Conservation (phyloP, 1,140 invertebrate species). For the Laodelphax striatellus region DNA sequence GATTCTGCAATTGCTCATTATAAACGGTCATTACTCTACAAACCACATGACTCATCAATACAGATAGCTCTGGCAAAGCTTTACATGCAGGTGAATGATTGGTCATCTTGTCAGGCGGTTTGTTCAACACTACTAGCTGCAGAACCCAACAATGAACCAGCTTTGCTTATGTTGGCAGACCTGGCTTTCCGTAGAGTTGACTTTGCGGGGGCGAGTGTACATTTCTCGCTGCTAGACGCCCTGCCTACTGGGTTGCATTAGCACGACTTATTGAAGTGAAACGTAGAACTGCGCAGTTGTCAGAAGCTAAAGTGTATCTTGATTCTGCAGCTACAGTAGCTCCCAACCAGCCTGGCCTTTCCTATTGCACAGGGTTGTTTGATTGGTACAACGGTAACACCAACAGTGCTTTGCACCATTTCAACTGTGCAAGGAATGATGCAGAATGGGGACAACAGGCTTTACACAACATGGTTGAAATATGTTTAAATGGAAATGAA, state of each 20-base stretch:
- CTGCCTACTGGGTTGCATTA: constrained; percentile 69
- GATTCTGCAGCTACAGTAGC: constrained; percentile 47
- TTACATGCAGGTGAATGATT: constrained; percentile 69
- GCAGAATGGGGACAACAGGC: constrained; percentile 71
- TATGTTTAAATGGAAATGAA: constrained; percentile 26
- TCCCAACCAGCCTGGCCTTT: constrained; percentile 41
- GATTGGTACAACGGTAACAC: constrained; percentile 80
- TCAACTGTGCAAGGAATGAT: constrained; percentile 77
- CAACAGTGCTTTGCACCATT: constrained; percentile 73
- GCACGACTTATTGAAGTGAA: constrained; percentile 79
- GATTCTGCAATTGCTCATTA: constrained; percentile 65
- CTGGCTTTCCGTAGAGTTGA: constrained; percentile 89
- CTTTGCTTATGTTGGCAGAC: constrained; percentile 91
- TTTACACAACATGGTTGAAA: constrained; percentile 71
- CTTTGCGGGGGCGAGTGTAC: constrained; percentile 81
- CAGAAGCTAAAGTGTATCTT: constrained; percentile 62
- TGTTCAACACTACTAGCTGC: constrained; percentile 70
- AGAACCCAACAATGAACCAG: constrained; percentile 81
- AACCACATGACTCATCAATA: constrained; percentile 63
- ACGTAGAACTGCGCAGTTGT: constrained; percentile 67
- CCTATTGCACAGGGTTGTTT: constrained; percentile 63
- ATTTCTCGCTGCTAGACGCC: constrained; percentile 75
- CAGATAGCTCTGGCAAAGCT: constrained; percentile 69
- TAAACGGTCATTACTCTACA: constrained; percentile 73
- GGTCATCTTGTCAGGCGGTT: constrained; percentile 75